Evolutionary conservation across 2,888 invertebrate species (phyloP), one percentile per base, ranked within the genome.

Genomic region (Strigamia maritima): DNA sequence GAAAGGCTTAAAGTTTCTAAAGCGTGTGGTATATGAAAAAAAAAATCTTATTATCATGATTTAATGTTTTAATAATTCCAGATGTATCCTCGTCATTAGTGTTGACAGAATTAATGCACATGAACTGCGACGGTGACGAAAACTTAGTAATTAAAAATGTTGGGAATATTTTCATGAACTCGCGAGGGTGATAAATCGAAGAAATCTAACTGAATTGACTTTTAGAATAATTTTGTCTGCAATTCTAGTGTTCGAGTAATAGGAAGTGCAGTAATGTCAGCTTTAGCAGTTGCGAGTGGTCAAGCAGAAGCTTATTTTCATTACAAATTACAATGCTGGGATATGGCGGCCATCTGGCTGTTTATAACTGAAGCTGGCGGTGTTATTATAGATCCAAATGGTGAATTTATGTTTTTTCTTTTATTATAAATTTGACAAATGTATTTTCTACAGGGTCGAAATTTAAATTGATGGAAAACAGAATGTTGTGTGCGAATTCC

Each of bases 241-340:
- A 2, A 76, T 82, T 83, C 77, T 83, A 94, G 95, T 0, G 88
- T 94, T 79, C 90, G 98, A 79, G 89, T 92, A 0, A 86, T 95
- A 81, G 99, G 99, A 0, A 95, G 97, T 2, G 96, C 97, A 24
- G 98, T 98, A 0, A 86, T 97, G 81, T 94, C 97, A 84, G 94
- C 98, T 93, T 92, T 93, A 16, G 93, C 93, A 91, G 94, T 98
- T 0, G 98, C 98, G 0, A 86, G 92, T 83, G 98, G 99, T 0
- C 92, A 90, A 6, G 92, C 92, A 3, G 97, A 97, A 88, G 92
- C 90, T 2, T 94, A 94, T 86, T 93, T 92, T 84, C 97, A 98
- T 86, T 94, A 91, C 88, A 98, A 98, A 0, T 92, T 96, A 81
- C 98, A 99, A 87, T 92, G 94, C 31, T 99, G 98, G 98, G 94